Evolutionary conservation across 2,888 invertebrate genomes (phyloP).

Genomic region (Drosophila ustulata): DNA sequence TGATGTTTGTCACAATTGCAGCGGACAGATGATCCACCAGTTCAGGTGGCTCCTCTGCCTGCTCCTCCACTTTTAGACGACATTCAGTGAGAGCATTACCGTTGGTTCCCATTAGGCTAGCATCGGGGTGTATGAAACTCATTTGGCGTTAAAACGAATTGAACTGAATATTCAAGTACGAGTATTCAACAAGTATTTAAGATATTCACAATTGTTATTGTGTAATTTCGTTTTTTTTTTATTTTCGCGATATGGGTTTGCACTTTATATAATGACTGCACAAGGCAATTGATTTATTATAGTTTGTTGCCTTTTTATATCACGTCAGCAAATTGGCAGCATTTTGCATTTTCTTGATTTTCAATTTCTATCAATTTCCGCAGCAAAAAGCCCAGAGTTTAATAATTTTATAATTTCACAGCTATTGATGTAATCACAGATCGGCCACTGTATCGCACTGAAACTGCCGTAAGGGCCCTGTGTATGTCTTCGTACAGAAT

Average conservation of each 20-base stretch:
- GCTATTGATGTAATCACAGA: slow-evolving; percentile 35
- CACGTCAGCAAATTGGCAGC: slow-evolving; percentile 16
- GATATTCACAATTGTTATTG: slow-evolving; percentile 39
- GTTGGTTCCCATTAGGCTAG: slow-evolving; percentile 41
- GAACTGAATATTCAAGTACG: slow-evolving; percentile 6
- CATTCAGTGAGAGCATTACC: neutral
- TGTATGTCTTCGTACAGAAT: slow-evolving; percentile 11
- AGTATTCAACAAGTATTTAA: slow-evolving; percentile 10
- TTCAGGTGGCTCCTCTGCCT: neutral
- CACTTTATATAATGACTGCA: slow-evolving; percentile 56
- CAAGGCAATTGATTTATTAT: slow-evolving; percentile 19
- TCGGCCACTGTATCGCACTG: slow-evolving; percentile 19
- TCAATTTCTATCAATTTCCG: slow-evolving; percentile 8
- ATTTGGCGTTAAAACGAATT: slow-evolving; percentile 33
- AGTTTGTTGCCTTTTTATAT: neutral
- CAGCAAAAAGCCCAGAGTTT: slow-evolving; percentile 5
- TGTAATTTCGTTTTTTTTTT: slow-evolving; percentile 41
- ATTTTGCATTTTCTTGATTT: slow-evolving; percentile 11
- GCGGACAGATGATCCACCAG: neutral
- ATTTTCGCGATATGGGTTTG: slow-evolving; percentile 19
- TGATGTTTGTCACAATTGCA: slow-evolving; percentile 8
- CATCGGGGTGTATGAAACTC: slow-evolving; percentile 76
- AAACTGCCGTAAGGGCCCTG: slow-evolving; percentile 34
- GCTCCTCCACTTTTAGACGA: slow-evolving; percentile 1
- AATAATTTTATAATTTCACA: slow-evolving; percentile 7